Evolutionary conservation across 2,797 vertebrate genomes (phyloP), one percentile per base, ranked within the genome.

Genomic region (Sternotherus odoratus): DNA sequence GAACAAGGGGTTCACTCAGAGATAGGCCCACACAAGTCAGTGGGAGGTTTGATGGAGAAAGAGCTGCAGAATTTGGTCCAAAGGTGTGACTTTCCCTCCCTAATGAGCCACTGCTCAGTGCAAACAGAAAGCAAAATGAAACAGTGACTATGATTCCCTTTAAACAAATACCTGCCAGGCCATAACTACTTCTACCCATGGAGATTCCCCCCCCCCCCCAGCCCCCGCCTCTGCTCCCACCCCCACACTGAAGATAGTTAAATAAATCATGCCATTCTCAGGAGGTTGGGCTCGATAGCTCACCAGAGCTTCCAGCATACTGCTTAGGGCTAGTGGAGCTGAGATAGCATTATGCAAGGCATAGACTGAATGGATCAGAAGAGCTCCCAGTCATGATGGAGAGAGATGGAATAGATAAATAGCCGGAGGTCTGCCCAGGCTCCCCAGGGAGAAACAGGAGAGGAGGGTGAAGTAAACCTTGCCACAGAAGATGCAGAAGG

Each of bases 71-170:
- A 2, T 91, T 86, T 46, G 74, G 11, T 17, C 7, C 54, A 56
- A 30, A 51, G 33, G 9, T 49, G n/a, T 19, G 83, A 0, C 3
- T 50, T 7, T 28, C 0, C 36, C 17, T 57, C 79, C 11, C 53
- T 57, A 30, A 19, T 16, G 43, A 54, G 28, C 53, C 26, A 12
- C 6, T 49, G 83, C 69, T 60, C 77, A 39, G 57, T 24, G 33
- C 6, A 8, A n/a, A 28, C 2, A 77, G 46, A 91, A 87, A 12
- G 48, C 33, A 84, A 77, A 79, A 28, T 19, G 57, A 85, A 89
- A 78, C 4, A 2, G 4, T 36, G 11, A 2, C 36, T 63, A 81
- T 0, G 1, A 5, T 66, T 89, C 13, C 19, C 24, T 33, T 9
- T 5, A 49, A 66, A 89, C 24, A 16, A 11, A 23, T 39, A 69